Conservation (phyloP, 2,797 vertebrate species). For the Buphagus erythrorhynchus region DNA sequence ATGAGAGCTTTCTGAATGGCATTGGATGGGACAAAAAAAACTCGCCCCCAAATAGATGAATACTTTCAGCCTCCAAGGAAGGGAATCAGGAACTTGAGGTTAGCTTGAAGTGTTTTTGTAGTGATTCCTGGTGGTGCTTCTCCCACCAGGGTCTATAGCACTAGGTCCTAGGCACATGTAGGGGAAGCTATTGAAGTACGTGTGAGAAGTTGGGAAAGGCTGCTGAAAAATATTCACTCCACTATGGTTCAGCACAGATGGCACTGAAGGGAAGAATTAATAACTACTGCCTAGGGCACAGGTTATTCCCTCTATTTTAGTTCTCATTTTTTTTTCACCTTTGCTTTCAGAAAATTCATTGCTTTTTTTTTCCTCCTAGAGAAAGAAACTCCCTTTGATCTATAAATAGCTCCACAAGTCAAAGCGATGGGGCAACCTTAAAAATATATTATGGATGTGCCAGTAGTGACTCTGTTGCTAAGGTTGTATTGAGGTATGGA, state of each 20-base stretch:
- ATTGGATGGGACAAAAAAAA: not conserved
- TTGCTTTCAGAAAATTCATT: slow-evolving; percentile 48
- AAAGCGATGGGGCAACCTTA: slow-evolving; percentile 39
- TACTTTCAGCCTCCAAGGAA: not conserved
- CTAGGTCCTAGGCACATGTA: not conserved
- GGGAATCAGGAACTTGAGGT: not conserved
- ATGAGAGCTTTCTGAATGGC: not conserved
- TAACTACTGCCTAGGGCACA: not conserved
- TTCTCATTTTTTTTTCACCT: not conserved
- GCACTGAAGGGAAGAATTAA: not conserved
- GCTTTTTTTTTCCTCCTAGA: not conserved
- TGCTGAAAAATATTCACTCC: not conserved
- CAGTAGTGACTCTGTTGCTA: slow-evolving; percentile 26
- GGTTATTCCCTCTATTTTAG: not conserved
- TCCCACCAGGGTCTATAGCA: not conserved
- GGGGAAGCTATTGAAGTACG: not conserved
- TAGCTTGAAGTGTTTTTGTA: not conserved
- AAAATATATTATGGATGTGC: slow-evolving; percentile 13
- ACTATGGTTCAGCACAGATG: not conserved
- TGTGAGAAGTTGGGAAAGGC: not conserved
- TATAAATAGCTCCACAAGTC: slow-evolving; percentile 63
- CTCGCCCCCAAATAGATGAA: not conserved
- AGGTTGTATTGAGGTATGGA: slow-evolving; percentile 28
- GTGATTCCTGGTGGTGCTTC: not conserved
- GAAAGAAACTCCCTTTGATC: slow-evolving; percentile 59